Evolutionary conservation across 2,113 vertebrate genomes (phyloP).

Genomic region (Nerophis lumbriciformis): DNA sequence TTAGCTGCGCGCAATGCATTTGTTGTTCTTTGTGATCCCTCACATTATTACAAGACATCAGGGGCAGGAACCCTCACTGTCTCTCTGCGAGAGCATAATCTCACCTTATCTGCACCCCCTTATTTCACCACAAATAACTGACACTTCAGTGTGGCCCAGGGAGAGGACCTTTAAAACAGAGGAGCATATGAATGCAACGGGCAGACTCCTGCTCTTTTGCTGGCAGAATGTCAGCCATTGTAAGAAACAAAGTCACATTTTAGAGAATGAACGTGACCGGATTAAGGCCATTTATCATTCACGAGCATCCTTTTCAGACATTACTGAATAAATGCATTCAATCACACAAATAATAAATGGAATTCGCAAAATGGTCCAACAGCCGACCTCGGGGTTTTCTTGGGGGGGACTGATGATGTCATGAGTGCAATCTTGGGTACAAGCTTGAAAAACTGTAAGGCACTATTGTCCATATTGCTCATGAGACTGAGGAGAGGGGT

Average conservation of each 20-base stretch:
- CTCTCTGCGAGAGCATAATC: conserved; percentile 47
- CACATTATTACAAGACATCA: conserved; percentile 69
- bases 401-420: conserved; percentile 32
- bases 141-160: conserved; percentile 40
- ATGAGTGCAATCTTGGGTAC: conserved; percentile 33
- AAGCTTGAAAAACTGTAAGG: conserved; percentile 51
- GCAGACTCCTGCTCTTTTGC: conserved; percentile 23
- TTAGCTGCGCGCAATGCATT: conserved; percentile 62
- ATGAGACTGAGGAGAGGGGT: conserved; percentile 56
- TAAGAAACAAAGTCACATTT: conserved; percentile 41
- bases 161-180: conserved; percentile 30
- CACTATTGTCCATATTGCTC: conserved; percentile 54
- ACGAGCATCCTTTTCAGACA: conserved; percentile 31
- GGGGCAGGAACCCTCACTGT: conserved; percentile 32
- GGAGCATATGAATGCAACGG: conserved; percentile 15
- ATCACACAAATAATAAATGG: conserved; percentile 33
- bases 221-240: conserved; percentile 37
- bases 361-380: conserved; percentile 18
- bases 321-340: conserved; percentile 42
- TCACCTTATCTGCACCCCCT: conserved; percentile 65
- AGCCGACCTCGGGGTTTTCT: neutral
- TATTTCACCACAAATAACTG: conserved; percentile 66
- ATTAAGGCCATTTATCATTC: conserved; percentile 54
- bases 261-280: conserved; percentile 60
- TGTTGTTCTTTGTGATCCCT: conserved; percentile 70